Evolutionary conservation across 2,797 vertebrate species (phyloP).

Genomic region (Halcyon badia): DNA sequence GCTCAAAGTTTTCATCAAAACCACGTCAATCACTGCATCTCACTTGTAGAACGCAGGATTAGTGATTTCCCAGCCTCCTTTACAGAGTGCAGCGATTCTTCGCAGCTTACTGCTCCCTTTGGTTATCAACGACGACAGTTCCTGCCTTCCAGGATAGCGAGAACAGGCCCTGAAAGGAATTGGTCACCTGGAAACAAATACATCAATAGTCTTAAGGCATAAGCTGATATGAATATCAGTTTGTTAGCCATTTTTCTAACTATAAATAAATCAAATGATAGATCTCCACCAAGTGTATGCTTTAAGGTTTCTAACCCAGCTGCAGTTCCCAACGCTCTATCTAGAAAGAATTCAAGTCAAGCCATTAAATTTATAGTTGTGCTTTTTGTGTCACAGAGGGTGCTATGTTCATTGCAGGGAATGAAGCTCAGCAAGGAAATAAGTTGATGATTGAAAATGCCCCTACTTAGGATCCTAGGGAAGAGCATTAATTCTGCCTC

Average conservation of each 20-base stretch:
- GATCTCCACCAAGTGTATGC: background rate
- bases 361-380: background rate
- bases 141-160: background rate
- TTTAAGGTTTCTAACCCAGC: background rate
- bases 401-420: background rate
- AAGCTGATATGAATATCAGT: background rate
- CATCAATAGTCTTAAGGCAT: background rate
- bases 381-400: background rate
- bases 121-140: background rate
- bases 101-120: background rate
- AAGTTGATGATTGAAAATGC: background rate
- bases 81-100: background rate
- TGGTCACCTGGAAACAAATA: background rate
- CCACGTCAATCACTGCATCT: slow-evolving; percentile 48
- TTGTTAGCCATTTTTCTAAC: background rate
- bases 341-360: background rate
- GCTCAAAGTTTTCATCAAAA: slow-evolving; percentile 59
- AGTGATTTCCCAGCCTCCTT: background rate
- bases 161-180: background rate
- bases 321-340: background rate
- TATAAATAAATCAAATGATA: background rate
- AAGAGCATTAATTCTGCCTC: background rate
- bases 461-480: background rate
- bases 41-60: slow-evolving; percentile 12
- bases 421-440: background rate